phyloP scores from a whole-genome alignment of 2,888 invertebrate genomes.

The Phengaris arion region DNA sequence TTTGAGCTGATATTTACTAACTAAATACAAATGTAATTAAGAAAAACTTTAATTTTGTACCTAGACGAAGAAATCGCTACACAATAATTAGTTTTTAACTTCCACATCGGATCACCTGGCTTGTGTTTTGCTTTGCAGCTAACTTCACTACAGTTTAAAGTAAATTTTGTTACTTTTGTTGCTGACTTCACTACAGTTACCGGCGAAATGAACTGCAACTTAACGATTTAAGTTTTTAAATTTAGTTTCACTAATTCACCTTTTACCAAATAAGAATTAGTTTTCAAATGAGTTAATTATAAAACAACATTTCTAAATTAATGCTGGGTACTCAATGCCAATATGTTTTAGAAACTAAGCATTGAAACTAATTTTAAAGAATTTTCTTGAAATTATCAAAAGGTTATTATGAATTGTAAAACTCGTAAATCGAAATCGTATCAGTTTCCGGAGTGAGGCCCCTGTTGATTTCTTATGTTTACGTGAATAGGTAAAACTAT shows the following conservation, averaged over 20 bases:
- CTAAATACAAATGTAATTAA: background rate
- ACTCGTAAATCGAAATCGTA: too few relatives aligned
- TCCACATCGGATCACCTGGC: constrained; percentile 3
- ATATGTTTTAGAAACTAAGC: background rate
- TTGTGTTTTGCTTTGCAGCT: background rate
- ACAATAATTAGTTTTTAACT: constrained; percentile 9
- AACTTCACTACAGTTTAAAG: constrained; percentile 8
- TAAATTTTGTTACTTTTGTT: background rate
- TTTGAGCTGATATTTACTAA: background rate
- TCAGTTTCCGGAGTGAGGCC: too few relatives aligned
- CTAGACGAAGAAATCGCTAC: background rate
- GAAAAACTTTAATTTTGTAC: background rate
- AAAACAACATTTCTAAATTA: background rate
- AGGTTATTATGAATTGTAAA: too few relatives aligned
- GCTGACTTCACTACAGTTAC: background rate
- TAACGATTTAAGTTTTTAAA: constrained; percentile 7
- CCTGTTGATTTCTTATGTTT: too few relatives aligned
- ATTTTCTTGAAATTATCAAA: too few relatives aligned
- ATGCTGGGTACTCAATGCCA: background rate
- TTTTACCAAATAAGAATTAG: background rate
- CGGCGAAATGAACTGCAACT: constrained; percentile 7
- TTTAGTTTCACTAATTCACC: background rate
- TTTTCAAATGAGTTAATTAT: background rate
- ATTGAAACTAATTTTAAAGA: too few relatives aligned
- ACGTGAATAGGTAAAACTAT: too few relatives aligned